A percentile compares a stretch with the other conserved stretches of the same genome.
phyloP scores from a whole-genome alignment of 2,797 vertebrate species.

The Heteromormyrus szaboi region DNA sequence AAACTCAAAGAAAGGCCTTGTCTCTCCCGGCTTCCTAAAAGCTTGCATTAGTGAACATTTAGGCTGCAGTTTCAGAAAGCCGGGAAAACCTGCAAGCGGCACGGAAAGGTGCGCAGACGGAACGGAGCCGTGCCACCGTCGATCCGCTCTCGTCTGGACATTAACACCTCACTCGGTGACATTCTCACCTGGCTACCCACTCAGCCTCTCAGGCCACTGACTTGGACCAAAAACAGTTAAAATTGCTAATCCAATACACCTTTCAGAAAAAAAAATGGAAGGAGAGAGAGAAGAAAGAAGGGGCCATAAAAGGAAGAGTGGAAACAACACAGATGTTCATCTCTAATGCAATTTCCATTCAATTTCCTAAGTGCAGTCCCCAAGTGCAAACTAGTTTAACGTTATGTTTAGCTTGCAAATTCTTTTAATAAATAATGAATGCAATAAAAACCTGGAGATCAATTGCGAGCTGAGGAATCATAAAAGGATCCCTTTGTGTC shows the following conservation, averaged over 20 bases:
- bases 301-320: constrained; percentile 28
- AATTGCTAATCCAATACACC: constrained; percentile 44
- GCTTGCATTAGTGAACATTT: constrained; percentile 29
- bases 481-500: constrained; percentile 68
- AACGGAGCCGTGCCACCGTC: background rate
- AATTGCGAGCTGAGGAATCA: constrained; percentile 78
- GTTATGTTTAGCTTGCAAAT: constrained; percentile 88
- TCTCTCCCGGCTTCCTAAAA: constrained; percentile 29
- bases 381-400: constrained; percentile 80
- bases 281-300: constrained; percentile 22
- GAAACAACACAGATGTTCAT: constrained; percentile 65
- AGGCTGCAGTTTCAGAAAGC: constrained; percentile 24
- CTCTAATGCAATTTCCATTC: constrained; percentile 85
- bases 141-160: background rate
- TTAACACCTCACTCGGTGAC: background rate
- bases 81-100: constrained; percentile 7
- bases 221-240: constrained; percentile 28
- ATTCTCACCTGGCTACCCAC: background rate
- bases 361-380: constrained; percentile 85
- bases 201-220: background rate
- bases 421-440: constrained; percentile 89
- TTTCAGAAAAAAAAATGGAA: constrained; percentile 29
- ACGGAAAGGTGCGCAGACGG: background rate
- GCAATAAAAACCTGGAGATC: constrained; percentile 79
- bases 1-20: constrained; percentile 20